phyloP scores from a whole-genome alignment of 2,797 vertebrate species.

The Acanthurus lineatus region DNA sequence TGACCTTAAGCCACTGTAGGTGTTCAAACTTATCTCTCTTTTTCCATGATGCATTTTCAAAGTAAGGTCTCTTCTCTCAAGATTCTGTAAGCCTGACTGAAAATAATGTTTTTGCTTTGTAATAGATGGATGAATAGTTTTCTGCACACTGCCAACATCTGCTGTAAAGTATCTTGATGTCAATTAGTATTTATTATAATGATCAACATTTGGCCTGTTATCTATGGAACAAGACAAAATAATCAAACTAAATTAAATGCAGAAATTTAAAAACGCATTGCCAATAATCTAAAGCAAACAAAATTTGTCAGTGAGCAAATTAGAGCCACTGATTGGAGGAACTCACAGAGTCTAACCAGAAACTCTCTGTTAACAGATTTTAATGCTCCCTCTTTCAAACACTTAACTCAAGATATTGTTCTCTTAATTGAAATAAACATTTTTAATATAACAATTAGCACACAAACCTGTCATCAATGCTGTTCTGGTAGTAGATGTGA shows the following conservation, averaged over 20 bases:
- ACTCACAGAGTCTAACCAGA: slow-evolving; percentile 1
- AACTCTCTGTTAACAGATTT: neutral
- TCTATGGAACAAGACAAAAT: neutral
- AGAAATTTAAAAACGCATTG: neutral
- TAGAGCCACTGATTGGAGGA: neutral
- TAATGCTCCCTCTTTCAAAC: slow-evolving; percentile 1
- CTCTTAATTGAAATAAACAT: no score
- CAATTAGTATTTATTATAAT: neutral
- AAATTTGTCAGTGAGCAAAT: slow-evolving; percentile 11
- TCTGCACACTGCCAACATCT: neutral
- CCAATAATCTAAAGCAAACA: neutral
- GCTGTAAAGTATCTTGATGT: neutral
- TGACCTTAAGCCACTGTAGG: slow-evolving; percentile 1
- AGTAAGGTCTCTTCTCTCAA: neutral
- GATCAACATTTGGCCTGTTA: neutral
- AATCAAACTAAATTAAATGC: neutral
- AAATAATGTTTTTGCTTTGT: neutral
- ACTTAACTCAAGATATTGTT: neutral
- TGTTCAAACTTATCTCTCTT: neutral
- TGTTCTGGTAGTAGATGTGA: slow-evolving; percentile 99
- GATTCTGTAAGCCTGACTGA: neutral
- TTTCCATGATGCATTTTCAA: neutral
- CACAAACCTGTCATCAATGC: slow-evolving; percentile 96
- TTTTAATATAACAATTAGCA: neutral
- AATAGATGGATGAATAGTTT: neutral